Conservation (phyloP, 2,797 vertebrate species). For the Poecilia wingei region DNA sequence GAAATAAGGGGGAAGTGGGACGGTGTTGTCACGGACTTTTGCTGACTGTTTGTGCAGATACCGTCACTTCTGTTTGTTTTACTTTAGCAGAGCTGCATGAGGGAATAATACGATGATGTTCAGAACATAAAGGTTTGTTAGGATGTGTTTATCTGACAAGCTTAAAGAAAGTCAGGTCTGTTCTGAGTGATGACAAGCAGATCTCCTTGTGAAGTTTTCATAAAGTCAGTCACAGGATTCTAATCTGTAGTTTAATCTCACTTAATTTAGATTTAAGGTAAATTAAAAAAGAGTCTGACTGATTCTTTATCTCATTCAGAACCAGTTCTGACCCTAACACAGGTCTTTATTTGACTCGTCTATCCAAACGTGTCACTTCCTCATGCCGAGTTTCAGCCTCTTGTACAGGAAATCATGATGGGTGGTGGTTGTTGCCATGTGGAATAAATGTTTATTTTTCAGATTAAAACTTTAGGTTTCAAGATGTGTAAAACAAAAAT, state of each 20-base stretch:
- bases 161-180: conserved; percentile 1
- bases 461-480: not conserved
- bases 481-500: not conserved
- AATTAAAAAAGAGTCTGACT: not conserved
- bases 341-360: not conserved
- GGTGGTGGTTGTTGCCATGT: not conserved
- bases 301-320: not conserved
- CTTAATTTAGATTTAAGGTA: not conserved
- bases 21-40: not conserved
- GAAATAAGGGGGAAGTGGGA: conserved; percentile 50
- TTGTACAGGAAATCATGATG: conserved; percentile 3
- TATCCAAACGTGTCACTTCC: not conserved
- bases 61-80: not conserved
- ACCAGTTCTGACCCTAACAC: not conserved
- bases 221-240: not conserved
- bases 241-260: not conserved
- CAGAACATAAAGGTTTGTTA: not conserved
- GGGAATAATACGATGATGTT: not conserved
- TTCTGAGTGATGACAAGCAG: not conserved
- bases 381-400: not conserved
- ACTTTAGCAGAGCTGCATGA: not conserved
- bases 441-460: not conserved
- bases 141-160: conserved; percentile 16
- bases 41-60: conserved; percentile 1
- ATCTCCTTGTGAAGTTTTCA: not conserved